phyloP scores from a whole-genome alignment of 2,797 vertebrate genomes.

The Lagocephalus sceleratus region DNA sequence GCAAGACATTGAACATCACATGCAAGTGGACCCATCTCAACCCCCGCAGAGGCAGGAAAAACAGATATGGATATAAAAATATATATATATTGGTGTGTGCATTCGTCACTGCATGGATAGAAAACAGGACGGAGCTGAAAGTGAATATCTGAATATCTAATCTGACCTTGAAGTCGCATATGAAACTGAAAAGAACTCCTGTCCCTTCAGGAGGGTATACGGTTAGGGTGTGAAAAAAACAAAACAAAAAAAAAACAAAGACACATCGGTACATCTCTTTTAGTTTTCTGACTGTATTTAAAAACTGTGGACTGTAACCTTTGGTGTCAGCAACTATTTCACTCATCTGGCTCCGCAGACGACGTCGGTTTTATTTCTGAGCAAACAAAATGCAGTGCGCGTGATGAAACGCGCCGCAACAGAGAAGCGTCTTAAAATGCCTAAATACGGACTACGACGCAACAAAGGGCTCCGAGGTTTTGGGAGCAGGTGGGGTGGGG shows the following conservation, averaged over 20 bases:
- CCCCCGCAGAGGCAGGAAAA: slow-evolving; percentile 65
- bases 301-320: slow-evolving; percentile 17
- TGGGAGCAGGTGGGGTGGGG: no score
- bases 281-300: slow-evolving; percentile 6
- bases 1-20: slow-evolving; percentile 96
- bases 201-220: no score
- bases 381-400: slow-evolving; percentile 18
- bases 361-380: slow-evolving; percentile 17
- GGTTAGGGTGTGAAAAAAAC: no score
- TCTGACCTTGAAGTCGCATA: slow-evolving; percentile 21
- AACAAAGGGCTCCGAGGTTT: slow-evolving; percentile 36
- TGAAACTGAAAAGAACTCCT: slow-evolving; percentile 13
- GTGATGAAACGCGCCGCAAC: slow-evolving; percentile 52
- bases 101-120: slow-evolving; percentile 14
- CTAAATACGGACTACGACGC: slow-evolving; percentile 39
- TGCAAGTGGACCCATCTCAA: slow-evolving; percentile 86
- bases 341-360: slow-evolving; percentile 11
- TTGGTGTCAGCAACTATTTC: slow-evolving; percentile 26
- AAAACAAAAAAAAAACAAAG: background rate
- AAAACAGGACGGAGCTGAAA: slow-evolving; percentile 34
- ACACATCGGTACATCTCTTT: slow-evolving; percentile 15
- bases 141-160: slow-evolving; percentile 39
- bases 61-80: slow-evolving; percentile 10
- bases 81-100: slow-evolving; percentile 12
- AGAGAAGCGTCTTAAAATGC: slow-evolving; percentile 29